Conservation (phyloP, 2,797 vertebrate species). For the Acanthurus tractus region DNA sequence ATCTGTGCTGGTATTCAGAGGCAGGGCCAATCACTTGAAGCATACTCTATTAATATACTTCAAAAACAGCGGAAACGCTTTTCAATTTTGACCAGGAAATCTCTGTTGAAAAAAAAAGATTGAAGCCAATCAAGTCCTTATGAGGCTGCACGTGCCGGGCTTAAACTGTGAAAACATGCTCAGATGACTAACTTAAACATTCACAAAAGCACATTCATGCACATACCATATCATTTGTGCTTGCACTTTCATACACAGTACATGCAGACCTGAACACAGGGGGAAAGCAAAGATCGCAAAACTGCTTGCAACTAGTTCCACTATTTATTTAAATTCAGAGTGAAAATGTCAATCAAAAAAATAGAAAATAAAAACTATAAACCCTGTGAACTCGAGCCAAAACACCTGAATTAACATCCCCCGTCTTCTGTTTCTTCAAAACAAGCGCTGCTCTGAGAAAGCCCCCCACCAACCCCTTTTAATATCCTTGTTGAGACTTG, state of each 20-base stretch:
- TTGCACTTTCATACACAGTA: not conserved
- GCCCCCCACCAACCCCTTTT: slow-evolving; percentile 38
- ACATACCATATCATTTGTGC: slow-evolving; percentile 21
- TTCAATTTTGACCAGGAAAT: slow-evolving; percentile 79
- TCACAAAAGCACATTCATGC: slow-evolving; percentile 44
- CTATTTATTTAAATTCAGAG: slow-evolving; percentile 29
- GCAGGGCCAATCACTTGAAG: slow-evolving; percentile 50
- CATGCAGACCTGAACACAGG: slow-evolving; percentile 30
- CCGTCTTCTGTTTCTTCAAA: slow-evolving; percentile 44
- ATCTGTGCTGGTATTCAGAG: slow-evolving; percentile 40
- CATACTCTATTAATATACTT: slow-evolving; percentile 75
- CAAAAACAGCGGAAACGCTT: slow-evolving; percentile 66
- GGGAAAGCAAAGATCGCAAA: slow-evolving; percentile 37
- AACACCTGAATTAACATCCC: slow-evolving; percentile 75
- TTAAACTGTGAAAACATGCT: slow-evolving; percentile 77
- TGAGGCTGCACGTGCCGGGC: slow-evolving; percentile 67
- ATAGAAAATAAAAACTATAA: slow-evolving; percentile 31
- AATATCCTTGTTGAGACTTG: slow-evolving; percentile 55
- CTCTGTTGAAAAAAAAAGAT: slow-evolving; percentile 56
- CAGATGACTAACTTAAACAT: slow-evolving; percentile 61
- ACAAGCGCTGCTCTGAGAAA: slow-evolving; percentile 38
- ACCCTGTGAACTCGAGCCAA: slow-evolving; percentile 39
- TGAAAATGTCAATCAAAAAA: slow-evolving; percentile 33
- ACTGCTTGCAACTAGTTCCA: slow-evolving; percentile 28
- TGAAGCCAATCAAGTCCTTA: slow-evolving; percentile 73